Evolutionary conservation across 1,140 invertebrate species (phyloP).

Genomic region (Ceratosolen solmsi): DNA sequence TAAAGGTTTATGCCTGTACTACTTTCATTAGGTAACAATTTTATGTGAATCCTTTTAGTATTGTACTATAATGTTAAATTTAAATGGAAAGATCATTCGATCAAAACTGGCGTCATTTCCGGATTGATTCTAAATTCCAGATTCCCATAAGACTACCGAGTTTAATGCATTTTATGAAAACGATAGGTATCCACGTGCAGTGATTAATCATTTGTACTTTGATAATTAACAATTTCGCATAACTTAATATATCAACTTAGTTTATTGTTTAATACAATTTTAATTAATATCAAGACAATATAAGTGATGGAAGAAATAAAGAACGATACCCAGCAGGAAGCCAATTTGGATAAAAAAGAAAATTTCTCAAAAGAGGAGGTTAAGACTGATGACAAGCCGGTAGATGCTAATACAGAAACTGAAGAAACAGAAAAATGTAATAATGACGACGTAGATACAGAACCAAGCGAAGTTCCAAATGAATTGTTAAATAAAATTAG

Average conservation of each 20-base stretch:
- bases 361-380: conserved; percentile 50
- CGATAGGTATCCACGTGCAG: conserved; percentile 19
- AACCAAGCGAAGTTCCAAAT: conserved; percentile 51
- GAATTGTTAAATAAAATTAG: conserved; percentile 64
- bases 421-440: conserved; percentile 17
- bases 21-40: no score
- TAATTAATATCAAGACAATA: neutral
- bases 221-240: neutral
- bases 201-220: neutral
- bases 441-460: neutral
- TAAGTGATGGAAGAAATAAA: conserved; percentile 50
- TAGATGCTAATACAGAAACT: neutral
- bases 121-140: neutral
- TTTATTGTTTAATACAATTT: neutral
- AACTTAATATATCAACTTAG: neutral
- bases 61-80: no score
- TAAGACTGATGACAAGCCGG: conserved; percentile 46
- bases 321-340: conserved; percentile 57
- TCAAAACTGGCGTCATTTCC: neutral
- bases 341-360: conserved; percentile 26
- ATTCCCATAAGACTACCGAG: neutral
- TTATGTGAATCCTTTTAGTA: no score
- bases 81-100: no score
- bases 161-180: neutral
- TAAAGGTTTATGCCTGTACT: no score